These are phyloP conservation scores for Orthonychiurus folsomi DNA, from an alignment of 2,888 invertebrate genomes.

Conservation along the genomic window DNA sequence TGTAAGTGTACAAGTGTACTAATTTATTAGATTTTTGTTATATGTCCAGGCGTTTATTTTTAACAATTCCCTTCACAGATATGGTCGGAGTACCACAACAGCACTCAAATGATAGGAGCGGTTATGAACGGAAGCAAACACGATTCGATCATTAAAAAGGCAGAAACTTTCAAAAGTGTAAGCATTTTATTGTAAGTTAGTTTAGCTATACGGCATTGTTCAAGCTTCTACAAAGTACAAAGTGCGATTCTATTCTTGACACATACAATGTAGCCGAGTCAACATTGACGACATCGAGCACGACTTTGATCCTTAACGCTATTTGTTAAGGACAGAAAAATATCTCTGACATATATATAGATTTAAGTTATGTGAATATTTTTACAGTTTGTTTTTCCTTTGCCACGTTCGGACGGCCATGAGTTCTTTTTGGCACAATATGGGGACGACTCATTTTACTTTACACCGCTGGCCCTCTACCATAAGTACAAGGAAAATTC, in stretches of 20 bases:
- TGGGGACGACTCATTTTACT: slow-evolving; percentile 62
- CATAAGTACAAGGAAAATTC: slow-evolving; percentile 81
- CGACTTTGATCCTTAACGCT: no score
- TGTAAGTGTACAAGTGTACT: no score
- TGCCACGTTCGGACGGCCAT: slow-evolving; percentile 73
- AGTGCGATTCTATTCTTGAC: no score
- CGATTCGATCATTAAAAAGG: slow-evolving; percentile 52
- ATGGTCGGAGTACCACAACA: slow-evolving; percentile 71
- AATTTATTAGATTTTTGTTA: background rate
- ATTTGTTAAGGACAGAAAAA: background rate
- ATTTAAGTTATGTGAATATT: slow-evolving; percentile 28
- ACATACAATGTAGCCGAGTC: no score
- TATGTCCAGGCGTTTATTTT: background rate
- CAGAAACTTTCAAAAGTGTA: slow-evolving; percentile 53
- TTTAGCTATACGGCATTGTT: no score
- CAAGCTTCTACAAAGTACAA: no score
- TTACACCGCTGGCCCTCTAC: slow-evolving; percentile 74
- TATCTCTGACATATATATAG: no score
- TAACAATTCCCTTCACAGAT: slow-evolving; percentile 46
- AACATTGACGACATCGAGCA: no score
- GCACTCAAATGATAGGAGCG: slow-evolving; percentile 67
- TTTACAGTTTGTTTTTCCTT: slow-evolving; percentile 59
- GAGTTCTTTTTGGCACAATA: slow-evolving; percentile 76
- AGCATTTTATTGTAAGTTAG: slow-evolving; percentile 16
- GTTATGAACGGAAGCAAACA: slow-evolving; percentile 57